Conservation (phyloP, 2,888 invertebrate genomes). For the Marronus borbonicus region DNA sequence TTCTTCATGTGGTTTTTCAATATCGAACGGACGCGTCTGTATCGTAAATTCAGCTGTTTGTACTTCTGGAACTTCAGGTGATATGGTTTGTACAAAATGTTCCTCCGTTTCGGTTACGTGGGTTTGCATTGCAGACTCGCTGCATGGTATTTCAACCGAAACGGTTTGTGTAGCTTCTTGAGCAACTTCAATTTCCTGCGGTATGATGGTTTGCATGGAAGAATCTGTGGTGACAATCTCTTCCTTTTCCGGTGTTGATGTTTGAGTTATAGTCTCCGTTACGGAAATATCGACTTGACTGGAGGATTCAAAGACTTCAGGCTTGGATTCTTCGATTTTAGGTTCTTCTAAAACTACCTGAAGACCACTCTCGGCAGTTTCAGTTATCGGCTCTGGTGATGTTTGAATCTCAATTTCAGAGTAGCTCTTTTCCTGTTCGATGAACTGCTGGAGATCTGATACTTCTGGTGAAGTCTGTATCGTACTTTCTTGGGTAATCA, state of each 20-base stretch:
- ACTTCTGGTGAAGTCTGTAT: conserved; percentile 76
- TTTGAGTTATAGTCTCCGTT: conserved; percentile 57
- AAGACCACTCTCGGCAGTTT: conserved; percentile 55
- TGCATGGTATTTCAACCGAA: conserved; percentile 60
- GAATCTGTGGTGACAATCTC: conserved; percentile 66
- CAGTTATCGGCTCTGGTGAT: conserved; percentile 62
- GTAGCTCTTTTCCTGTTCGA: conserved; percentile 67
- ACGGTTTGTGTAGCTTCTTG: conserved; percentile 66
- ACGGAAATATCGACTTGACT: conserved; percentile 55
- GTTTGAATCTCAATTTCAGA: conserved; percentile 71
- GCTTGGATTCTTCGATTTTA: conserved; percentile 58
- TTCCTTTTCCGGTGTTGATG: conserved; percentile 60
- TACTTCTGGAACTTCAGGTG: conserved; percentile 63
- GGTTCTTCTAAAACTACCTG: conserved; percentile 49
- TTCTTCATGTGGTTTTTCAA: conserved; percentile 58
- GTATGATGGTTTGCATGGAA: conserved; percentile 69
- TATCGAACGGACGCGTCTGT: conserved; percentile 60
- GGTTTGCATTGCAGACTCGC: conserved; percentile 68
- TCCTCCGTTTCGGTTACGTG: conserved; percentile 62
- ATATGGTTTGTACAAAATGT: conserved; percentile 69
- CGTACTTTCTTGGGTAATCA: conserved; percentile 74
- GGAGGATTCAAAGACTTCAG: conserved; percentile 56
- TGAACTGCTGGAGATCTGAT: conserved; percentile 68
- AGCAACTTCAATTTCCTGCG: conserved; percentile 62
- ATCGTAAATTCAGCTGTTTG: conserved; percentile 61